Evolutionary conservation across 2,113 vertebrate species (phyloP).

Genomic region (Recurvirostra avosetta): DNA sequence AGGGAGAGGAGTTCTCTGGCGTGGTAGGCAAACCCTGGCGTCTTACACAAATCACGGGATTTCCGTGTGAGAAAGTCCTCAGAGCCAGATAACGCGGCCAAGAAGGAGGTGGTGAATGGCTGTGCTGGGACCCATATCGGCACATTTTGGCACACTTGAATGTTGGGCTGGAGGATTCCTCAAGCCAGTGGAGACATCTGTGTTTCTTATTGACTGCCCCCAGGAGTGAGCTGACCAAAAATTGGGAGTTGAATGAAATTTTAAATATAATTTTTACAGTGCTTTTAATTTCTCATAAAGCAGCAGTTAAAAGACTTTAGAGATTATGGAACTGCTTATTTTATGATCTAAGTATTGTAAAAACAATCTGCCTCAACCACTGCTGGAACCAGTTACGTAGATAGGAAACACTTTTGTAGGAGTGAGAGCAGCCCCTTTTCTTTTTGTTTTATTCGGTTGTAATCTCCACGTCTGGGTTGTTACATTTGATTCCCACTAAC

Average conservation of each 20-base stretch:
- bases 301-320: neutral
- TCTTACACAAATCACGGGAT: neutral
- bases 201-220: neutral
- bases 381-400: neutral
- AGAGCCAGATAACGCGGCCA: neutral
- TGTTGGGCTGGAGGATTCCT: neutral
- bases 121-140: neutral
- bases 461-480: neutral
- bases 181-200: neutral
- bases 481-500: neutral
- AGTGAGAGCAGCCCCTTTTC: neutral
- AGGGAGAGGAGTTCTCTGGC: neutral
- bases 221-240: neutral
- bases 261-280: neutral
- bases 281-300: slow-evolving; percentile 33
- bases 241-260: neutral
- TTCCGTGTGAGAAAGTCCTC: neutral
- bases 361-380: neutral
- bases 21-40: rapidly evolving
- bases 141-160: neutral
- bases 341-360: neutral
- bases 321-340: slow-evolving; percentile 16
- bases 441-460: neutral
- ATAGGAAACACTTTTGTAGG: neutral
- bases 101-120: neutral